Evolutionary conservation across 37 sponge, comb jelly and placozoan genomes (phyloP).

Genomic region (Trichoplax adhaerens): DNA sequence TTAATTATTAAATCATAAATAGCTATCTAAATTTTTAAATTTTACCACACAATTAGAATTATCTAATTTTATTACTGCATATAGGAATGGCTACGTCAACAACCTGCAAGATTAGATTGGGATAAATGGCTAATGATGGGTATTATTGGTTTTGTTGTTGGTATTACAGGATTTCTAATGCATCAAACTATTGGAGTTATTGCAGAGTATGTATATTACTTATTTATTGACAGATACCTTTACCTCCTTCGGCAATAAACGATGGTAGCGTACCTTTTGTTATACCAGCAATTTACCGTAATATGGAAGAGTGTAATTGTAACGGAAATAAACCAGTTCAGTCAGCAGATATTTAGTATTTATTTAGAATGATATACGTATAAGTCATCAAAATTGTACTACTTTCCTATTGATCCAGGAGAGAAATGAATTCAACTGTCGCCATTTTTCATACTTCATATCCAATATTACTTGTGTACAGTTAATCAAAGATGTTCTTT

Average conservation of each 20-base stretch:
- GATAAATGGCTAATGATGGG: constrained; percentile 37
- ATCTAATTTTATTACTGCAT: background rate
- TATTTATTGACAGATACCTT: background rate
- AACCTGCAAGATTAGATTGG: constrained; percentile 29
- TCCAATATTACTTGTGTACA: no score
- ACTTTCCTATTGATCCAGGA: no score
- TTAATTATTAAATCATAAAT: no score
- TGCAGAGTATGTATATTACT: constrained; percentile 1
- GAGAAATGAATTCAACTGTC: no score
- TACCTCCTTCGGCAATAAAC: background rate
- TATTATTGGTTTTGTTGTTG: constrained; percentile 26
- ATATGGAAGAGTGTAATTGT: no score
- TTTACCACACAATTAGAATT: constrained; percentile 3
- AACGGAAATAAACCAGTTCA: no score
- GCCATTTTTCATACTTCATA: no score
- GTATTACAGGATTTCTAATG: constrained; percentile 23
- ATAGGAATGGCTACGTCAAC: constrained; percentile 26
- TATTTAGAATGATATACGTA: no score
- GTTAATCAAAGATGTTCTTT: no score
- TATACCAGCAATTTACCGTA: no score
- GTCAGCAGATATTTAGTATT: no score
- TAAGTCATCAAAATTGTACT: no score
- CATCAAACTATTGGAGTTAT: constrained; percentile 14
- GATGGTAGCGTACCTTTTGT: background rate
- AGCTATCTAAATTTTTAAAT: background rate